phyloP scores from a whole-genome alignment of 1,140 invertebrate species.

The Anagrus nilaparvatae region DNA sequence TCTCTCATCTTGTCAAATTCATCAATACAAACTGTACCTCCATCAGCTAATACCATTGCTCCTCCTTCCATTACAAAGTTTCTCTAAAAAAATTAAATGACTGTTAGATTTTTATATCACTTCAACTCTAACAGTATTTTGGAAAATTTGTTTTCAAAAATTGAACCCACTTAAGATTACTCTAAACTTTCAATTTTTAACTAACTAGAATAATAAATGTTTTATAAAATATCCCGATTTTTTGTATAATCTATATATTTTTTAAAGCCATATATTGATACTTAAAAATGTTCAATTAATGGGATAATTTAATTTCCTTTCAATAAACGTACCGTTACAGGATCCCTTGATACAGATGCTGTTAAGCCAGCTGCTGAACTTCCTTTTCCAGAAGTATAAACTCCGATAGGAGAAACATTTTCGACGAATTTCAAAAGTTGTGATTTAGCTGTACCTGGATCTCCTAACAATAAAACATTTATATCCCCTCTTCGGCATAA shows the following conservation, averaged over 20 bases:
- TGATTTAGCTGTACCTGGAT: conserved; percentile 98
- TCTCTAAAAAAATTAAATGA: conserved; percentile 50
- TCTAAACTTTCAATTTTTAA: neutral
- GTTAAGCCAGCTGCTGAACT: conserved; percentile 98
- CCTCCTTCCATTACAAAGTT: conserved; percentile 99
- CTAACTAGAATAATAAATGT: neutral
- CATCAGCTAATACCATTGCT: conserved; percentile 98
- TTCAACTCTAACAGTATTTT: neutral
- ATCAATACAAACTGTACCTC: conserved; percentile 98
- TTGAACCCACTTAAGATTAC: neutral
- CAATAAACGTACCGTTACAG: conserved; percentile 61
- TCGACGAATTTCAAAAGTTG: conserved; percentile 98
- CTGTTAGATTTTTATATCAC: conserved; percentile 3
- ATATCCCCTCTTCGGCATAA: conserved; percentile 93
- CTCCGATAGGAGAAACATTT: conserved; percentile 86
- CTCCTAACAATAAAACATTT: conserved; percentile 90
- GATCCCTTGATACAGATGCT: conserved; percentile 93
- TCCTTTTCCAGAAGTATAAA: conserved; percentile 98
- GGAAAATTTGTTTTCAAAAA: neutral
- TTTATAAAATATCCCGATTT: neutral
- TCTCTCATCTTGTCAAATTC: conserved; percentile 99
- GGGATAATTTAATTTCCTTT: neutral
- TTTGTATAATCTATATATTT: neutral
- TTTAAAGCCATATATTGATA: neutral
- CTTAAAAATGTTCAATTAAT: conserved; percentile 3